Conservation (phyloP, 2,888 invertebrate genomes). For the Steromphala cineraria region DNA sequence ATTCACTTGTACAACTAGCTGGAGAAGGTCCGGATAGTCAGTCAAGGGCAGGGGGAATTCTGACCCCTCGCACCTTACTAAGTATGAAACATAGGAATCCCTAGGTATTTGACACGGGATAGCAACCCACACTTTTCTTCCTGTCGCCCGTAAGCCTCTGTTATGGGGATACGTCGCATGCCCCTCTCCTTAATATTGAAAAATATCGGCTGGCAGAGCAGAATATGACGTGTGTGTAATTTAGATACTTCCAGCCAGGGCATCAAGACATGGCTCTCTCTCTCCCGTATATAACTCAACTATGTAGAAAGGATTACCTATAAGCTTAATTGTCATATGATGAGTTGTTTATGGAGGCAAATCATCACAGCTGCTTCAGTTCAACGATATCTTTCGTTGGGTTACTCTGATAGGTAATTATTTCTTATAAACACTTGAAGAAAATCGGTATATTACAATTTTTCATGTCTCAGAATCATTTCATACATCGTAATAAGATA, state of each 20-base stretch:
- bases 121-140: conserved; percentile 6
- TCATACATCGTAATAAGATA: no score
- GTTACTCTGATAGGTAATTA: no score
- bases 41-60: not conserved
- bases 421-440: no score
- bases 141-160: not conserved
- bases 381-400: no score
- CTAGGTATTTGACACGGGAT: not conserved
- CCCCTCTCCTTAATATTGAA: not conserved
- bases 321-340: not conserved
- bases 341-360: not conserved
- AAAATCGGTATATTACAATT: no score
- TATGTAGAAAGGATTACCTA: not conserved
- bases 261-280: not conserved
- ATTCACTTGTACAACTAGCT: no score
- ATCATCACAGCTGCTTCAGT: not conserved
- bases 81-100: not conserved
- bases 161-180: not conserved
- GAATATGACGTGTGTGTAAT: conserved; percentile 3
- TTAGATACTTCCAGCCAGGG: not conserved
- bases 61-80: conserved; percentile 9
- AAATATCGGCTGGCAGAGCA: not conserved
- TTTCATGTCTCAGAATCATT: no score
- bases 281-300: not conserved
- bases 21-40: not conserved